Evolutionary conservation across 2,113 vertebrate genomes (phyloP).

Genomic region (Thymallus thymallus): DNA sequence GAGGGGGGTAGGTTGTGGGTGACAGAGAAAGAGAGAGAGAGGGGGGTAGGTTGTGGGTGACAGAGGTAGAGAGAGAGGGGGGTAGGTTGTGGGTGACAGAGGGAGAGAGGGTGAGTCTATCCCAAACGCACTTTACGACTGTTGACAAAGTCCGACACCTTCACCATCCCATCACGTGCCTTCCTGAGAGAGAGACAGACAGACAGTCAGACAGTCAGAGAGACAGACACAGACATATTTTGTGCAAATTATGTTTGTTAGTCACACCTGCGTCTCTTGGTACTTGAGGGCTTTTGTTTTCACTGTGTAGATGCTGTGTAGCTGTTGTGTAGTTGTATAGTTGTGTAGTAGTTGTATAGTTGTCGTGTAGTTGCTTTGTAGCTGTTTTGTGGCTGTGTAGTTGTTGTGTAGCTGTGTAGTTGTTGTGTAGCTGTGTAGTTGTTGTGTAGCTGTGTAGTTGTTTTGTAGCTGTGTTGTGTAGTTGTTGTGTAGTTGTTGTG

Average conservation of each 20-base stretch:
- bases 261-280: neutral
- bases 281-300: neutral
- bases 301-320: neutral
- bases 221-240: neutral
- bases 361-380: neutral
- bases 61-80: too few species aligned
- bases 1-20: neutral
- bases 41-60: neutral
- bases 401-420: neutral
- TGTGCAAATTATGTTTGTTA: neutral
- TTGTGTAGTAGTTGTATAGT: neutral
- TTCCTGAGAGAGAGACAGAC: slow-evolving; percentile 16
- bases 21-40: too few species aligned
- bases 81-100: too few species aligned
- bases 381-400: neutral
- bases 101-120: too few species aligned
- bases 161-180: slow-evolving; percentile 50
- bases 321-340: neutral
- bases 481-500: too few species aligned
- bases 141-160: slow-evolving; percentile 70
- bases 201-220: slow-evolving; percentile 20
- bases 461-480: too few species aligned
- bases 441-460: neutral
- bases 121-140: slow-evolving; percentile 66
- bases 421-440: too few species aligned